phyloP scores from a whole-genome alignment of 1,140 invertebrate species.

The Sitobion miscanthi region DNA sequence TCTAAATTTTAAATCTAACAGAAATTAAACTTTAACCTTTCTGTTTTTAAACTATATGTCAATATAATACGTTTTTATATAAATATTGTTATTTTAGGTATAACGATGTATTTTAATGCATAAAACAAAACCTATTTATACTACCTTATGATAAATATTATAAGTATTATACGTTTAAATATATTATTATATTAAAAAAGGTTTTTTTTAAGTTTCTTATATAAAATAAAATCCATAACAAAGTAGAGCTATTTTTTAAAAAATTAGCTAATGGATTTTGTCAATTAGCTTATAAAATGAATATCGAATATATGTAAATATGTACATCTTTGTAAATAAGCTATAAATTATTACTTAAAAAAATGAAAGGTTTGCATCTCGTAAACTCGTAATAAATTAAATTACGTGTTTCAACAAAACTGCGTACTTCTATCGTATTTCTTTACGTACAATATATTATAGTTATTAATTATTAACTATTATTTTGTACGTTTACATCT shows the following conservation, averaged over 20 bases:
- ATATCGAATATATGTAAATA: background rate
- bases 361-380: conserved; percentile 8
- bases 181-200: background rate
- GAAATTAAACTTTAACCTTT: background rate
- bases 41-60: background rate
- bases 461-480: background rate
- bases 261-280: background rate
- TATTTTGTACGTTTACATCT: background rate
- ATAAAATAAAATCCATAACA: too few species aligned
- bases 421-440: background rate
- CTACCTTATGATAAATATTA: background rate
- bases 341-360: background rate
- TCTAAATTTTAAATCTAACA: background rate
- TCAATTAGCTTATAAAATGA: background rate
- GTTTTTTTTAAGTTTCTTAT: background rate
- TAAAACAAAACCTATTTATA: background rate
- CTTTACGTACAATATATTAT: background rate
- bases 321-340: background rate
- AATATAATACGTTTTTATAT: background rate
- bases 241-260: too few species aligned
- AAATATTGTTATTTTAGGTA: background rate
- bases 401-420: background rate
- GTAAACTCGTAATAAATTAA: background rate
- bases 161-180: background rate
- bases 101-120: background rate